Conservation (phyloP, 2,113 vertebrate species). For the Cinclus cinclus region DNA sequence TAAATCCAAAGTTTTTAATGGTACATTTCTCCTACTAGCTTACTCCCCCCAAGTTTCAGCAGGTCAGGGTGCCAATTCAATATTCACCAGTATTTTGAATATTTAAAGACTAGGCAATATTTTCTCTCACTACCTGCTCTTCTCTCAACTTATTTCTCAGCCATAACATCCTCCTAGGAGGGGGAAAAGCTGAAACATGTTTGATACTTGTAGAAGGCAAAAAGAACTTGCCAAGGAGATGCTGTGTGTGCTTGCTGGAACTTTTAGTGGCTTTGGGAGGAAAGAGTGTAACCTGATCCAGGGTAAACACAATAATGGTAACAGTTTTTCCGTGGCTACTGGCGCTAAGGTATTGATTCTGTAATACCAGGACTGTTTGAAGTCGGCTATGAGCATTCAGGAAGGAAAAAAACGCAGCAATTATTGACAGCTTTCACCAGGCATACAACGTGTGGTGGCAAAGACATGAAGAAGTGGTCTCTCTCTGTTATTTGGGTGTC, state of each 20-base stretch:
- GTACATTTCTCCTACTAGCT: background rate
- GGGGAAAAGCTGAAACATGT: conserved; percentile 14
- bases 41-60: background rate
- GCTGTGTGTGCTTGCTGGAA: background rate
- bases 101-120: background rate
- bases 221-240: conserved; percentile 11
- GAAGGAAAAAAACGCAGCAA: conserved; percentile 15
- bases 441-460: conserved; percentile 29
- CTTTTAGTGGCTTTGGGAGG: conserved; percentile 53
- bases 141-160: conserved; percentile 22
- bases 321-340: conserved; percentile 50
- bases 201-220: background rate
- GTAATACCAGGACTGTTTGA: conserved; percentile 68
- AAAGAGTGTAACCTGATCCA: conserved; percentile 63
- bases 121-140: background rate
- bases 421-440: conserved; percentile 64
- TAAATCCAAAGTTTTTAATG: background rate
- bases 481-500: conserved; percentile 56
- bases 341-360: conserved; percentile 74
- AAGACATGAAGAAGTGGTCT: conserved; percentile 65
- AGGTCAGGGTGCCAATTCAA: background rate
- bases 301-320: conserved; percentile 64
- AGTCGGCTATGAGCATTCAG: conserved; percentile 59
- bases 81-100: background rate
- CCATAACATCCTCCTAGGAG: background rate